Conservation (phyloP, 2,113 vertebrate species). For the Cygnus buccinator region DNA sequence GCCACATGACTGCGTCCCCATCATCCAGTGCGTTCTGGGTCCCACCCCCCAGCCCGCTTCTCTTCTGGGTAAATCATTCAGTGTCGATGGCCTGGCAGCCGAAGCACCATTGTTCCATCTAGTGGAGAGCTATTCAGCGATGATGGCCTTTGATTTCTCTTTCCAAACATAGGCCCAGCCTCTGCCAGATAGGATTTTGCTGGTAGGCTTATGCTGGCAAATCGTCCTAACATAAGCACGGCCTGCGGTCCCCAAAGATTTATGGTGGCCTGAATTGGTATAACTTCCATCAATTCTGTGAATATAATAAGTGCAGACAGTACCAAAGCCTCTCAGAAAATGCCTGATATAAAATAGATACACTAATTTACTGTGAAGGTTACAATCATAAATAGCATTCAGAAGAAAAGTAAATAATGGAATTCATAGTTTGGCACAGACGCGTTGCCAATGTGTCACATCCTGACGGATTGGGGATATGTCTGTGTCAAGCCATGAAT, state of each 20-base stretch:
- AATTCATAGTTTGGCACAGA: conserved; percentile 48
- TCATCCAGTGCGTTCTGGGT: conserved; percentile 28
- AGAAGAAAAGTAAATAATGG: conserved; percentile 33
- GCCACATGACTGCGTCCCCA: conserved; percentile 1
- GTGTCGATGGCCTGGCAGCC: conserved; percentile 68
- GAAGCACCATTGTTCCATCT: conserved; percentile 63
- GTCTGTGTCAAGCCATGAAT: conserved; percentile 62
- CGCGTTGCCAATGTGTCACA: conserved; percentile 7
- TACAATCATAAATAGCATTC: not conserved
- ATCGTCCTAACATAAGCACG: not conserved
- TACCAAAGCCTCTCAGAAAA: conserved; percentile 23
- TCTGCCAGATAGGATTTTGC: conserved; percentile 65
- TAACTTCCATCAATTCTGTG: not conserved
- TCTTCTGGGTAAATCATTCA: conserved; percentile 59
- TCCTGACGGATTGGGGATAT: conserved; percentile 41
- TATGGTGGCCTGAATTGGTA: not conserved
- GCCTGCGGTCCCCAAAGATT: not conserved
- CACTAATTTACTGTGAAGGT: conserved; percentile 18
- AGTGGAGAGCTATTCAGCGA: conserved; percentile 65
- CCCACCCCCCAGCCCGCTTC: not conserved
- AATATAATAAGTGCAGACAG: conserved; percentile 24
- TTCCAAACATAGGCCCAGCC: conserved; percentile 52
- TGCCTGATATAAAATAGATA: not conserved
- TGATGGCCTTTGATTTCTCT: conserved; percentile 63
- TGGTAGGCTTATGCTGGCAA: conserved; percentile 52